Base-by-base conservation (phyloP, 2,113 vertebrate genomes). In the Lagopus muta region DNA sequence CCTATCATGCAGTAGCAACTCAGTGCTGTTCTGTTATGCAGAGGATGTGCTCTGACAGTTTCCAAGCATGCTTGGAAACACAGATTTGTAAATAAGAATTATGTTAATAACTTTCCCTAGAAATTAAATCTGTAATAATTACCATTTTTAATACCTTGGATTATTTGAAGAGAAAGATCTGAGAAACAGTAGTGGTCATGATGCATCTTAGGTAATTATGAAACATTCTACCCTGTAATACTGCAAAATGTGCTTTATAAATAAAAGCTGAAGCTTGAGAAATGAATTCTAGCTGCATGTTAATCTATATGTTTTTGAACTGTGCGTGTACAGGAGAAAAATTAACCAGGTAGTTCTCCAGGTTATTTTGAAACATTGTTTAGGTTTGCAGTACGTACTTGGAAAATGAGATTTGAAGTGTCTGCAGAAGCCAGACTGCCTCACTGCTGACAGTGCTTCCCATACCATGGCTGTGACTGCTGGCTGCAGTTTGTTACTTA, bases 261-360 rank as follows among this genome's bases (percentile, higher is more conserved):
- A 13, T 25, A 38, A 57, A 86, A 90, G 42, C 16, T 57, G 67
- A 69, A 90, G 42, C 64, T 87, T 8, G n/a, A 8, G n/a, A 73
- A 1, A 28, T 62, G 20, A 78, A 52, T 81, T 50, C 50, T 64
- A 32, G 61, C 74, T 92, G 25, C 45, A 13, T 62, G 62, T 76
- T 86, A 58, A 62, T 69, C 36, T 40, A 2, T 27, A 27, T 60
- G 75, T 88, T 57, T 70, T 38, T 93, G 21, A 83, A 69, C 43
- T 66, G 21, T 45, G 17, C 80, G 80, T 40, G 36, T 71, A 34
- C 61, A 36, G 78, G 94, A 94, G 67, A 85, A 94, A 86, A 86
- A 85, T 60, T 89, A 78, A 64, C 92, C 58, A 66, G 34, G 34
- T 57, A 61, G 30, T 90, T 79, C 34, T 93, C 5, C 27, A 32